Percentiles rank a stretch among this genome's conserved stretches.
Conservation (phyloP, 2,888 invertebrate species). For the Perdita meconis region DNA sequence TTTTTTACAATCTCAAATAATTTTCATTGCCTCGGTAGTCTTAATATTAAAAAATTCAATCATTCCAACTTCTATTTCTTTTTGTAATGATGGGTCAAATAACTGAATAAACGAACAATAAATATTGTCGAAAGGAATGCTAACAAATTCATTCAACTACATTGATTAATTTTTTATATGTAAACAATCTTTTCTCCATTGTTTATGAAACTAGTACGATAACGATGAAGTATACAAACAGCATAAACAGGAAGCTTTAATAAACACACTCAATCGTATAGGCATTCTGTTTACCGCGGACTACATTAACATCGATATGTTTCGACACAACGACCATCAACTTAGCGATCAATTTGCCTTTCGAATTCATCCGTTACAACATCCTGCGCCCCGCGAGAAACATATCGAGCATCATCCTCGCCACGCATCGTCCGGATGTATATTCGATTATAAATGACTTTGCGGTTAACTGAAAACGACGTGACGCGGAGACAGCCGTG, state of each 20-base stretch:
- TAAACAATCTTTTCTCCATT: too few species aligned
- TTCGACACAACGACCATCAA: constrained; percentile 23
- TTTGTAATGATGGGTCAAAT: too few species aligned
- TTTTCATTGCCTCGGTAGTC: too few species aligned
- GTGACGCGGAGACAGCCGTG: not conserved
- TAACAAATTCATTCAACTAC: too few species aligned
- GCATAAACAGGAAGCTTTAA: not conserved
- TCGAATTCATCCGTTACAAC: not conserved
- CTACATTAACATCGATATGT: constrained; percentile 22
- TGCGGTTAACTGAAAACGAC: constrained; percentile 14
- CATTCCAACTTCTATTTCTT: too few species aligned
- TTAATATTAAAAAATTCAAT: too few species aligned
- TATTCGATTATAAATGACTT: constrained; percentile 17
- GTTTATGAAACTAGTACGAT: too few species aligned
- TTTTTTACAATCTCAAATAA: too few species aligned
- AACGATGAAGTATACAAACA: not conserved
- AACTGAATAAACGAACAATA: too few species aligned
- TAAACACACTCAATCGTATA: not conserved
- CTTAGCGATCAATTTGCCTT: constrained; percentile 34
- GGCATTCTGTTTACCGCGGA: not conserved
- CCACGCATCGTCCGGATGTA: constrained; percentile 1
- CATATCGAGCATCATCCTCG: not conserved
- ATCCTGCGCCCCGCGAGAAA: not conserved
- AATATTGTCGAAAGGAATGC: too few species aligned
- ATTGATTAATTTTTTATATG: too few species aligned